A percentile compares a stretch with the other conserved stretches of the same genome.
These are phyloP conservation scores for Proteles cristata DNA, from an alignment of 2,113 vertebrate species.

Conservation along the genomic window DNA sequence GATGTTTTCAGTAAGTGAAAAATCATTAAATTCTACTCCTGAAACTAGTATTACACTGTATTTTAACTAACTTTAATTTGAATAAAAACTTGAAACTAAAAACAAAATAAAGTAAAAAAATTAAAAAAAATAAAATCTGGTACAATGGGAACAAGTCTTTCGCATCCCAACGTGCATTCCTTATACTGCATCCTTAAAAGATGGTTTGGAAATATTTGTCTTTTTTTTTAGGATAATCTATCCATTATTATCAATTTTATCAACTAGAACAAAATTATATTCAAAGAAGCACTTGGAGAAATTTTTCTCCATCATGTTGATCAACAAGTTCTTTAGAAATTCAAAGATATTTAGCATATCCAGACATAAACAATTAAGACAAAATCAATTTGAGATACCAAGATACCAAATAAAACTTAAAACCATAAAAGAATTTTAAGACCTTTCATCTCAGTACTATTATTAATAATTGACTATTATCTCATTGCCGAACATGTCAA, in stretches of 20 bases:
- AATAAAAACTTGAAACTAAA: too few species aligned
- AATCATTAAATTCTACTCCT: too few species aligned
- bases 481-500: constrained; percentile 31
- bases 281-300: constrained; percentile 2
- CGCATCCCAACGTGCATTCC: constrained; percentile 56
- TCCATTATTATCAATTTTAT: constrained; percentile 50
- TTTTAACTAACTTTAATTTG: too few species aligned
- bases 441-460: constrained; percentile 1
- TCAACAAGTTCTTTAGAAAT: constrained; percentile 60
- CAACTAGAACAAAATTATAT: constrained; percentile 1
- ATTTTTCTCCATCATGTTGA: not conserved
- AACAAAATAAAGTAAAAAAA: too few species aligned
- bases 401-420: constrained; percentile 31
- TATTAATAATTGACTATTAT: constrained; percentile 45
- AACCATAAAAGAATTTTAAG: constrained; percentile 7
- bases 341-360: constrained; percentile 7
- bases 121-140: too few species aligned
- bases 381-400: constrained; percentile 43
- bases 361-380: constrained; percentile 30
- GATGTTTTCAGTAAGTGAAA: too few species aligned
- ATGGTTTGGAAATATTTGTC: not conserved
- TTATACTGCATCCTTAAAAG: constrained; percentile 52
- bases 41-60: too few species aligned
- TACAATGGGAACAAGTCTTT: constrained; percentile 64
- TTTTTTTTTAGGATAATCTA: constrained; percentile 52